Evolutionary conservation across 2,797 vertebrate species (phyloP).

Genomic region (Cossypha caffra): DNA sequence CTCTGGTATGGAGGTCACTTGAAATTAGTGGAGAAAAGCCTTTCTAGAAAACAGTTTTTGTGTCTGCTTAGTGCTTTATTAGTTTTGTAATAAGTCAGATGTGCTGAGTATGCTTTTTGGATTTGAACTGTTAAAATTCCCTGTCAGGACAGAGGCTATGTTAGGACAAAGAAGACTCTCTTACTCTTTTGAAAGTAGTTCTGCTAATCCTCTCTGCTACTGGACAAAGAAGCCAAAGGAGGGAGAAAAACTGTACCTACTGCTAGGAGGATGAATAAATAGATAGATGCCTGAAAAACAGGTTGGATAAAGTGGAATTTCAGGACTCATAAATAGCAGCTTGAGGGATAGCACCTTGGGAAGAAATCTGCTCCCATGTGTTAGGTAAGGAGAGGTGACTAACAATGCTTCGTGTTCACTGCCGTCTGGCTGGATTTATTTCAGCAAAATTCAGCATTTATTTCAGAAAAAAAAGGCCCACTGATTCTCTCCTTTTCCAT

Average conservation of each 20-base stretch:
- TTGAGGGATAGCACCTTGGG: neutral
- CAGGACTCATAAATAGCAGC: neutral
- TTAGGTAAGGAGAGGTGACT: neutral
- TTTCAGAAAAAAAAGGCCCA: no score
- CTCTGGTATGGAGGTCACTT: neutral
- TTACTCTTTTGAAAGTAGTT: neutral
- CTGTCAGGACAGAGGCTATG: neutral
- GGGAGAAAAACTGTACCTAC: neutral
- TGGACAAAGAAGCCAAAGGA: neutral
- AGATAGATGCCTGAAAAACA: neutral
- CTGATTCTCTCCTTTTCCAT: neutral
- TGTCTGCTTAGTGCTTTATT: neutral
- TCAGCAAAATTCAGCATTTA: neutral
- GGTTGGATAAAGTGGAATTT: neutral
- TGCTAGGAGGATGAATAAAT: neutral
- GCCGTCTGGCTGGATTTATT: neutral
- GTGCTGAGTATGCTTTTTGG: neutral
- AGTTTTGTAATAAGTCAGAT: neutral
- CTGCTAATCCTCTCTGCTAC: neutral
- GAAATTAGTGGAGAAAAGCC: neutral
- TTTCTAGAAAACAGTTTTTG: neutral
- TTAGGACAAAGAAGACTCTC: neutral
- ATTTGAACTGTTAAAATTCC: neutral
- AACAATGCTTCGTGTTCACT: neutral
- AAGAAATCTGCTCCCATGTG: neutral